Evolutionary conservation across 1,140 invertebrate species (phyloP), one percentile per base, ranked within the genome.

Genomic region (Andrena cerasifolii): DNA sequence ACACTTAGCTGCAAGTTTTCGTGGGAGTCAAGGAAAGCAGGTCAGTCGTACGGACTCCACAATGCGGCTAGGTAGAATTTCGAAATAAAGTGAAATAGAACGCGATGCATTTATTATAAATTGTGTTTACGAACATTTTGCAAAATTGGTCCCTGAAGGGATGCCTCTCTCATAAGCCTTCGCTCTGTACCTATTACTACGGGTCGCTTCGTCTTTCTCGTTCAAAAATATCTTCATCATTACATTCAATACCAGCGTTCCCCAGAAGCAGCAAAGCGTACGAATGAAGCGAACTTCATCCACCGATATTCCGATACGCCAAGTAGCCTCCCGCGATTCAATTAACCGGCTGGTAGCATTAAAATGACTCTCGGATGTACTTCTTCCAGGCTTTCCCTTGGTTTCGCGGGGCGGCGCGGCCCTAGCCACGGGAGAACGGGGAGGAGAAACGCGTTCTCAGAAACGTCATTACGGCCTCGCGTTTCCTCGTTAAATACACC

Each of bases 391-490:
- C 12, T 28, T 45, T 45, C 10, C 14, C 4, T 16, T 24, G 10
- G 26, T 31, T 66, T 14, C 7, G 10, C 7, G n/a, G 6, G 47
- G 6, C n/a, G 3, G 1, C 36, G 10, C 36, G 36, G n/a, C 0
- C 0, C 8, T 1, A 7, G 21, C 0, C 14, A n/a, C 10, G 18
- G 5, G 16, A 4, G 5, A 8, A 5, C 0, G 24, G 18, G 1
- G 0, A 12, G 62, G n/a, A 43, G 62, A 75, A 66, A 56, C 31
- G n/a, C 65, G 58, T 71, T 58, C 75, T 54, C 16, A 26, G 59
- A 78, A 85, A 79, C 76, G 83, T 82, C 56, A 78, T 86, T 86
- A 85, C 67, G 75, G 61, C 40, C 59, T 61, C 71, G 79, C 75
- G 76, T 82, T 79, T 68, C 47, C 71, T 67, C 40, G 76, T 76